phyloP scores from a whole-genome alignment of 2,113 vertebrate species.

The Bubo blakistoni region DNA sequence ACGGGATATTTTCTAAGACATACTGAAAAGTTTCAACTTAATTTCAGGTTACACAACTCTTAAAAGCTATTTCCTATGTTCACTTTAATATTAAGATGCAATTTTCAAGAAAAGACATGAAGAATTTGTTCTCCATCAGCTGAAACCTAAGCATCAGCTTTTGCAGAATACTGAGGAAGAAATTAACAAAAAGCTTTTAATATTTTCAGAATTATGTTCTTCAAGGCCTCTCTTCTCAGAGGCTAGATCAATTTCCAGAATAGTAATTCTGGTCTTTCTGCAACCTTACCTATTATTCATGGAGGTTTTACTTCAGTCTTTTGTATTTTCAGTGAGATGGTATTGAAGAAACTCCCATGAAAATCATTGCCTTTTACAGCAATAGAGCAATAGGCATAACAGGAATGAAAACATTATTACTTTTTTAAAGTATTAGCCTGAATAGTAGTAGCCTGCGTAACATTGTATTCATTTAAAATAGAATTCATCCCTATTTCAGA shows the following conservation, averaged over 20 bases:
- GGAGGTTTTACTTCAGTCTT: rapidly evolving
- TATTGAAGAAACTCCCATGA: neutral
- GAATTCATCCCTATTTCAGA: neutral
- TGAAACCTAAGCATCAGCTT: neutral
- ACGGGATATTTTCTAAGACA: neutral
- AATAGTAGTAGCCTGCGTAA: neutral
- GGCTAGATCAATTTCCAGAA: neutral
- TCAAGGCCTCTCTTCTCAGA: neutral
- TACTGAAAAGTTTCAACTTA: neutral
- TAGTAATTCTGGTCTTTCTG: neutral
- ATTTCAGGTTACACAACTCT: neutral
- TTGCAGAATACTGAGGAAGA: neutral
- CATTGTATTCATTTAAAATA: neutral
- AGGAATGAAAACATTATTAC: neutral
- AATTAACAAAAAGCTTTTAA: neutral
- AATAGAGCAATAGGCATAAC: neutral
- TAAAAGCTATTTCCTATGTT: neutral
- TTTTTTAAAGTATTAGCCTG: neutral
- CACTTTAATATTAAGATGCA: neutral
- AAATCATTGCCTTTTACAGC: neutral
- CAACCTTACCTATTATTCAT: neutral
- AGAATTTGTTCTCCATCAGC: neutral
- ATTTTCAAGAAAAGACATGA: neutral
- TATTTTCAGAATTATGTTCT: neutral
- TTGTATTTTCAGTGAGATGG: neutral